phyloP scores from a whole-genome alignment of 2,888 invertebrate species.

The Cheilosia impressa region DNA sequence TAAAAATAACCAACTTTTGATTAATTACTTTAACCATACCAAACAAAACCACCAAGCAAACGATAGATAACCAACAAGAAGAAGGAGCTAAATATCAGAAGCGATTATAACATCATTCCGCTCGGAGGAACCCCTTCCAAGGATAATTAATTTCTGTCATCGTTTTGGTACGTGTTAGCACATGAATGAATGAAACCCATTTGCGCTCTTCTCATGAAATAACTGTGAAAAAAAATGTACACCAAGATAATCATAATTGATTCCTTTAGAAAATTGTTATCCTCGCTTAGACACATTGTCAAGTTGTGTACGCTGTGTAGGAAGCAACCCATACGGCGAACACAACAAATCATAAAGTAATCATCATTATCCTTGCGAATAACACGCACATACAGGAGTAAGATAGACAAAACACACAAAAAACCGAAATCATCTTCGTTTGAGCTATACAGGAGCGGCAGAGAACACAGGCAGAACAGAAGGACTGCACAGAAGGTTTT shows the following conservation, averaged over 20 bases:
- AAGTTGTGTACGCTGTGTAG: slow-evolving; percentile 59
- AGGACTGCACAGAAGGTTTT: slow-evolving; percentile 36
- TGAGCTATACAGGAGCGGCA: slow-evolving; percentile 28
- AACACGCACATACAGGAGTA: slow-evolving; percentile 48
- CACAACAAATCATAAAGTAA: slow-evolving; percentile 73
- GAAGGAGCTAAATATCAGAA: slow-evolving; percentile 42
- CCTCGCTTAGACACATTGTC: slow-evolving; percentile 75
- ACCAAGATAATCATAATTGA: slow-evolving; percentile 76
- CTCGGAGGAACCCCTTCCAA: slow-evolving; percentile 9
- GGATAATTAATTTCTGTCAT: slow-evolving; percentile 67
- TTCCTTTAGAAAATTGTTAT: slow-evolving; percentile 73
- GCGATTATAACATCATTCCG: slow-evolving; percentile 49
- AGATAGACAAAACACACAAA: slow-evolving; percentile 13
- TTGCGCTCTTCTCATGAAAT: slow-evolving; percentile 45
- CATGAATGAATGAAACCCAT: slow-evolving; percentile 51
- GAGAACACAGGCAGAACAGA: slow-evolving; percentile 41
- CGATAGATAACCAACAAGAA: slow-evolving; percentile 20
- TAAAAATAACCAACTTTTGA: slow-evolving; percentile 48
- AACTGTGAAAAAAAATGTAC: slow-evolving; percentile 37
- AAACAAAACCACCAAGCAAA: slow-evolving; percentile 16
- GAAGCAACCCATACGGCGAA: slow-evolving; percentile 40
- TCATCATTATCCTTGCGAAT: slow-evolving; percentile 71
- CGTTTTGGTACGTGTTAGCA: slow-evolving; percentile 68
- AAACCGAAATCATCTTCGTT: slow-evolving; percentile 42
- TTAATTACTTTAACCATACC: slow-evolving; percentile 43